Conservation (phyloP, 2,113 vertebrate species). For the Pyxicephalus adspersus region DNA sequence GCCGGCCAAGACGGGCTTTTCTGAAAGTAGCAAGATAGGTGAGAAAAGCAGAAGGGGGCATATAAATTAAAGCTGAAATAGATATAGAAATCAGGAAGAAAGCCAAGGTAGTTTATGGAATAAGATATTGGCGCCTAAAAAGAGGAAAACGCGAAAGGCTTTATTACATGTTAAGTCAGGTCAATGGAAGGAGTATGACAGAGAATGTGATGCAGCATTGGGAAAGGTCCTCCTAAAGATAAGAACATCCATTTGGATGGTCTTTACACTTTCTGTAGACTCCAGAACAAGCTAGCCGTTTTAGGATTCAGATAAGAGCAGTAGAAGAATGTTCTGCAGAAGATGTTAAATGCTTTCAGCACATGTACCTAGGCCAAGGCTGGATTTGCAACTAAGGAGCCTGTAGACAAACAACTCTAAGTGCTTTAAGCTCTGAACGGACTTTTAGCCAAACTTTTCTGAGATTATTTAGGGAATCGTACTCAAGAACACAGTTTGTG, state of each 20-base stretch:
- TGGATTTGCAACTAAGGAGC: too few species aligned
- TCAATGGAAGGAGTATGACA: constrained; percentile 15
- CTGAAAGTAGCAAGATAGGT: constrained; percentile 41
- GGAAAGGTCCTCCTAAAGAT: constrained; percentile 3
- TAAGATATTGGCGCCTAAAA: constrained; percentile 7
- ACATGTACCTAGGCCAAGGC: too few species aligned
- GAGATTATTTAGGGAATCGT: too few species aligned
- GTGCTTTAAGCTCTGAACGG: too few species aligned
- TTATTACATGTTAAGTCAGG: constrained; percentile 35
- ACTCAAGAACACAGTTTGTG: too few species aligned
- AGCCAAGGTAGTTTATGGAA: constrained; percentile 14
- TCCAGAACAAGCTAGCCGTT: background rate
- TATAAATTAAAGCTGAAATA: constrained; percentile 31
- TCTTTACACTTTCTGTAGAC: background rate
- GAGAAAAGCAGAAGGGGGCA: constrained; percentile 31
- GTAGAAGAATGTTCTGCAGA: background rate
- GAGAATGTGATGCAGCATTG: background rate
- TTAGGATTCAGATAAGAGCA: background rate
- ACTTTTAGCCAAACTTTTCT: too few species aligned
- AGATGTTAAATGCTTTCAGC: too few species aligned
- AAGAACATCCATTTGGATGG: background rate
- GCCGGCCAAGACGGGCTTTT: constrained; percentile 5
- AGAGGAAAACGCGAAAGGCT: background rate
- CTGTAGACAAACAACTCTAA: too few species aligned
- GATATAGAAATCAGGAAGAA: constrained; percentile 21